Evolutionary conservation across 2,888 invertebrate genomes (phyloP), one percentile per base, ranked within the genome.

Genomic region (Cataglyphis altisquamis): DNA sequence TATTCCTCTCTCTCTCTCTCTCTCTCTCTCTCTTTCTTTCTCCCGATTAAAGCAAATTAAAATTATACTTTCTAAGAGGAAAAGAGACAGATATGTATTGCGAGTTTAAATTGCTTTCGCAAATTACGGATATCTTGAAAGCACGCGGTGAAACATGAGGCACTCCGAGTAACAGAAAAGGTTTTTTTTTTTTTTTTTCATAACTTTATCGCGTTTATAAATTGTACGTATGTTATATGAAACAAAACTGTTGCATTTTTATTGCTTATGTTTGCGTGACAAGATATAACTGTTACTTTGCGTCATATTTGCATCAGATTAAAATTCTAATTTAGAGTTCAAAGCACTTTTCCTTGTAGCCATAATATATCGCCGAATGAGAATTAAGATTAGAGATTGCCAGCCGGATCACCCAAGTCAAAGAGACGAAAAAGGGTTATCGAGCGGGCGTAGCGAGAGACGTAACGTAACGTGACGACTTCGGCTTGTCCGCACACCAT

Each of bases 401-500:
- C 9, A 21, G 21, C 9, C 18, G 21, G 36, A 18, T 48, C 32
- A 57, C 3, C 57, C 41, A 15, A 55, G 21, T 57, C 39, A 15
- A 57, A 32, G 55, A 45, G 25, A 52, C 45, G 57, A 57, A 66
- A 74, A 77, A 81, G 78, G 78, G 52, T 82, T 87, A 88, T 88
- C 78, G 84, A 89, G 60, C 81, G 74, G 15, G 57, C 74, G 81
- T 21, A 75, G 78, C 63, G 18, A 39, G 12, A 39, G 41, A 29
- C 15, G 45, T 48, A 70, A 41, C 6, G 21, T 67, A 84, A 88
- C 80, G 84, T 64, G 88, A 85, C 82, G 84, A 86, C 84, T 86
- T 86, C 83, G 55, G 84, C 90, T 85, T 85, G 89, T 89, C 86
- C 81, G 86, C 90, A 86, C 81, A 82, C 88, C 81, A 90, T 88